A percentile compares a stretch with the other conserved stretches of the same genome.
phyloP scores from a whole-genome alignment of 2,113 vertebrate species.

The Onychorhynchus coronatus region DNA sequence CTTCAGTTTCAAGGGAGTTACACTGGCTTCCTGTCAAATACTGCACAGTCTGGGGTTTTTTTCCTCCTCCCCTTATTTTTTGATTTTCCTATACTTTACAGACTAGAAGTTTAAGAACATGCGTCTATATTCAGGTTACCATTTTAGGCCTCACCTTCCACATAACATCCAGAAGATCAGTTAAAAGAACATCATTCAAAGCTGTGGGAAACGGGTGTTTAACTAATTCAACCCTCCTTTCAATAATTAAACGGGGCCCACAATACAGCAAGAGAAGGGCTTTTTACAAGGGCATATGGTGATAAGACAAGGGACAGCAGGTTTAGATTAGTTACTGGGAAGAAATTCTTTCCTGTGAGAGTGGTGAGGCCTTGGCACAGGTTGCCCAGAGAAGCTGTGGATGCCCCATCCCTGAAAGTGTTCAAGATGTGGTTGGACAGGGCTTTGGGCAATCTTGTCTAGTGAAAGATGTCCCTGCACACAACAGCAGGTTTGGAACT shows the following conservation, averaged over 20 bases:
- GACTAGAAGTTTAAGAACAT: not conserved
- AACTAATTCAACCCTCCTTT: not conserved
- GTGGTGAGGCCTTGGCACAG: not conserved
- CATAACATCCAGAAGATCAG: not conserved
- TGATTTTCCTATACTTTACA: not conserved
- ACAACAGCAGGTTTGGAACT: rapidly evolving
- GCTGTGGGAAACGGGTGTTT: not conserved
- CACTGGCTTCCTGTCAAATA: slow-evolving; percentile 27
- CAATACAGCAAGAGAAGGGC: not conserved
- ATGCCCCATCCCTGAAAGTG: not conserved
- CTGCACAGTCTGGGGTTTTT: not conserved
- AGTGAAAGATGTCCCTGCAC: not conserved
- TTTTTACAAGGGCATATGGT: not conserved
- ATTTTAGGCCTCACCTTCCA: not conserved
- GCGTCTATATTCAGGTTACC: not conserved
- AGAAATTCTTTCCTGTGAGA: not conserved
- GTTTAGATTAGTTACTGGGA: not conserved
- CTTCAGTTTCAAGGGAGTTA: slow-evolving; percentile 53
- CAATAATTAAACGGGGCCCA: not conserved
- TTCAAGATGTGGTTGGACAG: rapidly evolving
- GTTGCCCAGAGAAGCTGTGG: not conserved
- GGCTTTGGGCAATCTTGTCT: not conserved
- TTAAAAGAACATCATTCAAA: not conserved
- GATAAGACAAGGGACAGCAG: not conserved
- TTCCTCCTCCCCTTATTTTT: not conserved